These are phyloP conservation scores for Urocynchramus pylzowi DNA, from an alignment of 2,113 vertebrate species.

Conservation along the genomic window DNA sequence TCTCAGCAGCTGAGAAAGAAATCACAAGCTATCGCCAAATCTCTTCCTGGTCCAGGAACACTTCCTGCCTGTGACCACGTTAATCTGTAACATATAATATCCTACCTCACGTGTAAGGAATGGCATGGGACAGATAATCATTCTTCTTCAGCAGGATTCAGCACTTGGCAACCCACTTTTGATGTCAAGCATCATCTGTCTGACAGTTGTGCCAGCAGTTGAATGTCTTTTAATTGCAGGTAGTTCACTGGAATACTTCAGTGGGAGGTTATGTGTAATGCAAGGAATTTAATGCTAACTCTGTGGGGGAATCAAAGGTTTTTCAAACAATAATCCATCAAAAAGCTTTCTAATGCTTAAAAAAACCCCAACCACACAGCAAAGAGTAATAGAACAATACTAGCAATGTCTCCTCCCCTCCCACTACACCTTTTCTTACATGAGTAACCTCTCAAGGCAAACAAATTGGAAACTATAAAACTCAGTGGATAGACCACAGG, in stretches of 20 bases:
- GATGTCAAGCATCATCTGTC: neutral
- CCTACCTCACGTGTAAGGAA: neutral
- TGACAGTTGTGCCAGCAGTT: neutral
- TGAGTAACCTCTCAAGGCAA: neutral
- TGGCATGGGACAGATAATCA: neutral
- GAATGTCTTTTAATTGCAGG: neutral
- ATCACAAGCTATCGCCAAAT: neutral
- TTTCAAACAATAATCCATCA: neutral
- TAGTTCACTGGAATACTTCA: neutral
- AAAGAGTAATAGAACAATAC: neutral
- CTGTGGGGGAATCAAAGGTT: neutral
- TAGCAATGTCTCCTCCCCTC: neutral
- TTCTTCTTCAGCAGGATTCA: neutral
- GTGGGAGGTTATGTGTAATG: neutral
- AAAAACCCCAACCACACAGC: neutral
- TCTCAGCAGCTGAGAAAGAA: constrained; percentile 11
- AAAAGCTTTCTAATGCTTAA: neutral
- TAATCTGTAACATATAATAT: constrained; percentile 20
- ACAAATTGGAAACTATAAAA: neutral
- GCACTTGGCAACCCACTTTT: neutral
- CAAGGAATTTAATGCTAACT: neutral
- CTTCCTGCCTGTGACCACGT: neutral
- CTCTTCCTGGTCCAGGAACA: constrained; percentile 19
- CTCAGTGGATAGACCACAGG: neutral
- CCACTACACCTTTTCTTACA: neutral